A percentile compares a stretch with the other conserved stretches of the same genome.
These are phyloP conservation scores for Cardiocondyla obscurior DNA, from an alignment of 1,140 invertebrate species.

Conservation along the genomic window DNA sequence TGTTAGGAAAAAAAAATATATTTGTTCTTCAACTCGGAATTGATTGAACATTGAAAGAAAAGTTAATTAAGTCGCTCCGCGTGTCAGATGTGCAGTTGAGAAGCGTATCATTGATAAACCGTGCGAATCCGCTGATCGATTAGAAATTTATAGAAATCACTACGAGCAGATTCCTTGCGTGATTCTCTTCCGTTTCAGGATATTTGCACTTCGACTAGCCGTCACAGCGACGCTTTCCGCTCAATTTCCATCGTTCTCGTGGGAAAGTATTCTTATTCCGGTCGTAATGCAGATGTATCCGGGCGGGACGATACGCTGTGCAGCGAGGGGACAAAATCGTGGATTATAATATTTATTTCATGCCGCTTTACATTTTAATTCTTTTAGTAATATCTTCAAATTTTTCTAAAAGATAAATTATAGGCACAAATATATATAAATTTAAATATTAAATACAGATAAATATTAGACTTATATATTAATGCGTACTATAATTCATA, in stretches of 20 bases:
- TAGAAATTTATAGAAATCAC: slow-evolving; percentile 65
- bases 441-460: background rate
- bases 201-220: slow-evolving; percentile 15
- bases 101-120: slow-evolving; percentile 47
- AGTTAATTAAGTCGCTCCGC: background rate
- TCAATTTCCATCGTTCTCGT: slow-evolving; percentile 58
- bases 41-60: background rate
- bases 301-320: background rate
- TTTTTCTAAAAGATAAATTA: background rate
- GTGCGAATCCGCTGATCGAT: slow-evolving; percentile 49
- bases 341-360: background rate
- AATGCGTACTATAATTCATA: background rate
- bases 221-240: slow-evolving; percentile 50
- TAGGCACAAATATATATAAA: background rate
- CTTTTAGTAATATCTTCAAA: background rate
- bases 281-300: background rate
- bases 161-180: slow-evolving; percentile 1
- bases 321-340: background rate
- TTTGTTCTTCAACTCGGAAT: background rate
- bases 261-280: slow-evolving; percentile 41
- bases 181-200: slow-evolving; percentile 53
- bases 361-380: background rate
- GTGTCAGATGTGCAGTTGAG: background rate
- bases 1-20: background rate
- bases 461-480: background rate